Base-by-base conservation (phyloP, 1,140 invertebrate genomes). In the Ceratosolen solmsi region DNA sequence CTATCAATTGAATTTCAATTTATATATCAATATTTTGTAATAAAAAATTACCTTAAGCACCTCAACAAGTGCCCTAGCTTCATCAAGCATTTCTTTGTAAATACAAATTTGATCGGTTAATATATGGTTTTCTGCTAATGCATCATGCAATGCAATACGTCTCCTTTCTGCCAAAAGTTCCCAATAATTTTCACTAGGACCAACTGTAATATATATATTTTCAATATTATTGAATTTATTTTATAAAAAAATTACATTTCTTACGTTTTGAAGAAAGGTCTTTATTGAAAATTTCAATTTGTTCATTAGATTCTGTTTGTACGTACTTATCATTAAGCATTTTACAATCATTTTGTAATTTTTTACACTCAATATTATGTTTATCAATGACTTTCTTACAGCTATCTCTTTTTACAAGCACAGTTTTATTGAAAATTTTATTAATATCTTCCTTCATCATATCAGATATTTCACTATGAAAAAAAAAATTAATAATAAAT, bases 121-220 rank as follows among this genome's bases (percentile, higher is more conserved):
- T 71, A 92, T 91, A 84, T 92, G 90, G 90, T 95, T 95, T 88
- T 96, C 94, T 78, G 93, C 91, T 58, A 95, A 91, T 58, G 94
- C 92, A 80, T 94, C 93, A 85, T 94, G 90, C n/a, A 95, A 87
- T 20, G 94, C 93, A 89, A 92, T 92, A 86, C 93, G 90, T 41
- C 94, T 92, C 80, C 93, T 94, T 88, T 95, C 94, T 76, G 94
- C 94, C 72, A 95, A 84, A 54, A 93, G 89, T 91, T 94, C 86
- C 94, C 94, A 96, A 87, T 95, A 95, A 83, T 93, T 93, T 86
- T 93, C 93, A 83, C 94, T 94, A 33, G 94, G 93, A 76, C 92
- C 92, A 84, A 86, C 92, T 92, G 46, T 38, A 70, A 75, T 54
- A 54, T 46, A 46, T 46, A 46, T 46, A 46, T 46, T 46, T 46